A percentile compares a stretch with the other conserved stretches of the same genome.
phyloP scores from a whole-genome alignment of 1,140 invertebrate species.

The Drosophila ohnishii region DNA sequence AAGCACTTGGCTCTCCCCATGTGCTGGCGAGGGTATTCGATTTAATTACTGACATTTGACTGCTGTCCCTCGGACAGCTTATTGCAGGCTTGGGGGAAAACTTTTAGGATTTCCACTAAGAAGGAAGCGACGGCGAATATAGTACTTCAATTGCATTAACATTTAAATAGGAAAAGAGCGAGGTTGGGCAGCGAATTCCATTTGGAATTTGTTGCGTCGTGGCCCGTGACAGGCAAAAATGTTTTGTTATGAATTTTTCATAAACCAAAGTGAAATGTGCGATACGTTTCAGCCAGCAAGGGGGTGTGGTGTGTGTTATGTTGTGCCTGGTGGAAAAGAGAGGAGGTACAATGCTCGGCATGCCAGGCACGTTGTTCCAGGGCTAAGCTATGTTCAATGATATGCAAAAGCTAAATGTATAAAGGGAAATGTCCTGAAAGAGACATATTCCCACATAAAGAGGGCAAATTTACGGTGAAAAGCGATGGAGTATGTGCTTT shows the following conservation, averaged over 20 bases:
- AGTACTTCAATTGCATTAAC: slow-evolving; percentile 53
- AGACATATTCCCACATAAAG: slow-evolving; percentile 1
- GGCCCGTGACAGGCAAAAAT: slow-evolving; percentile 52
- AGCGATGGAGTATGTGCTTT: not conserved
- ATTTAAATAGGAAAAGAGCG: slow-evolving; percentile 45
- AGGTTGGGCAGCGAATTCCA: slow-evolving; percentile 28
- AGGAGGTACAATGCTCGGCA: slow-evolving; percentile 4
- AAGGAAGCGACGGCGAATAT: not conserved
- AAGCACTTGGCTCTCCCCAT: slow-evolving; percentile 3
- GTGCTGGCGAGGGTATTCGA: slow-evolving; percentile 57
- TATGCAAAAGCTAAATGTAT: slow-evolving; percentile 43
- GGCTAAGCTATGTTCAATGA: slow-evolving; percentile 43
- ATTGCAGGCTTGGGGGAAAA: slow-evolving; percentile 9
- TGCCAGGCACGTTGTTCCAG: slow-evolving; percentile 40
- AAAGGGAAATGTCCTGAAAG: slow-evolving; percentile 15
- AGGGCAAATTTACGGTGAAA: slow-evolving; percentile 21
- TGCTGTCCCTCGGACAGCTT: slow-evolving; percentile 9
- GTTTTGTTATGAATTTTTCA: slow-evolving; percentile 66
- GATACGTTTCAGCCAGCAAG: slow-evolving; percentile 12
- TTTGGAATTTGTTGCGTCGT: slow-evolving; percentile 49
- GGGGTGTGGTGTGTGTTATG: not conserved
- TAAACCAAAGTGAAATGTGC: slow-evolving; percentile 58
- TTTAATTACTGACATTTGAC: slow-evolving; percentile 70
- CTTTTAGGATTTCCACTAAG: slow-evolving; percentile 2
- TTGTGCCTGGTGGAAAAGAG: not conserved